Evolutionary conservation across 2,113 vertebrate genomes (phyloP), one percentile per base, ranked within the genome.

Genomic region (Sterrhoptilus dennistouni): DNA sequence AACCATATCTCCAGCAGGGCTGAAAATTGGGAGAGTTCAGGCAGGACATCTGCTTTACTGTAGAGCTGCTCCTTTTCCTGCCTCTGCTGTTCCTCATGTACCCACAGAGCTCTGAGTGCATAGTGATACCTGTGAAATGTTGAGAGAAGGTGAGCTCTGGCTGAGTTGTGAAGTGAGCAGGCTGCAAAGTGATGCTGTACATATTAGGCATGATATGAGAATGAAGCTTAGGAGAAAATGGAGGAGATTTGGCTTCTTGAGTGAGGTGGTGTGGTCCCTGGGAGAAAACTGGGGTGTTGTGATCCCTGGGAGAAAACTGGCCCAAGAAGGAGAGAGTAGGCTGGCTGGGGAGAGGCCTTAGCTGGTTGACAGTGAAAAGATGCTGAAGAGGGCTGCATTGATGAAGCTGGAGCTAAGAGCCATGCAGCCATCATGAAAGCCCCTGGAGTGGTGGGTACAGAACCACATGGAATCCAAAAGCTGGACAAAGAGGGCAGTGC

Each of bases 91-190:
- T 66, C 33, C 15, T 35, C 5, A 4, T 53, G 24, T 69, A 20
- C 38, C 14, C 1, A 5, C 3, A 14, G 49, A 69, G 31, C 44
- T 77, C 29, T 2, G 14, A 68, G 50, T 42, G 15, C 0, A 1
- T 12, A 38, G 64, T 27, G 25, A 13, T 79, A 59, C 29, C 38
- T 69, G 38, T 70, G 60, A 78, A 35, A 25, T 49, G 24, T 25
- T 75, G 47, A 23, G 35, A 68, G 70, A 84, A 57, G 47, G 14
- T 66, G 60, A n/a, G 33, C 45, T 91, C 57, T 2, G 19, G 28
- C 53, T 85, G 81, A 64, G 12, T 36, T 82, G 31, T 68, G 65
- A 56, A 68, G n/a, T 6, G 8, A 56, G 35, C n/a, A 76, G 75
- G 45, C 33, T 69, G 21, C 22, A 15, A 27, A 89, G 31, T 24